A percentile compares a stretch with the other conserved stretches of the same genome.
phyloP scores from a whole-genome alignment of 2,113 vertebrate species.

The Oryzias curvinotus region DNA sequence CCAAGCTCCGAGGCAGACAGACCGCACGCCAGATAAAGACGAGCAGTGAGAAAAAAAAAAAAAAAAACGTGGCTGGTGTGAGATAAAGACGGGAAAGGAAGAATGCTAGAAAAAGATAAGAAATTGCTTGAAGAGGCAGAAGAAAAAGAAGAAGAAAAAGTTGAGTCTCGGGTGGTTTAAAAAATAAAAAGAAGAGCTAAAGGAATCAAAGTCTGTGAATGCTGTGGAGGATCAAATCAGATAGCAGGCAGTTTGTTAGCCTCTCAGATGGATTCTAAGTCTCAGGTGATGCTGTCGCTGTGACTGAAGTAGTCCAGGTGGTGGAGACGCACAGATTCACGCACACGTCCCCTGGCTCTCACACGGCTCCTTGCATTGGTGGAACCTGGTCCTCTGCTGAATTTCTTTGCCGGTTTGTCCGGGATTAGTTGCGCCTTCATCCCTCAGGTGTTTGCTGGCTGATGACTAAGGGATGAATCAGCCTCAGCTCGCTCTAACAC shows the following conservation, averaged over 20 bases:
- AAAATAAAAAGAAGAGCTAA: conserved; percentile 19
- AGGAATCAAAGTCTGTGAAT: conserved; percentile 40
- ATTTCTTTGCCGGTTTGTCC: conserved; percentile 25
- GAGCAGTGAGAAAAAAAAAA: conserved; percentile 22
- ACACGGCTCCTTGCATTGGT: conserved; percentile 36
- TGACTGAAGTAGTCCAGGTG: conserved; percentile 34
- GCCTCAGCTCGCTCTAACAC: conserved; percentile 33
- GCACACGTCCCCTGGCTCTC: conserved; percentile 26
- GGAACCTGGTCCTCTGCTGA: conserved; percentile 33
- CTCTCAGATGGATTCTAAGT: conserved; percentile 34
- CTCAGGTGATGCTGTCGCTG: conserved; percentile 46
- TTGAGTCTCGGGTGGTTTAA: conserved; percentile 35
- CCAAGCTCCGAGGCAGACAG: conserved; percentile 36
- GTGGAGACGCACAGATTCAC: conserved; percentile 35
- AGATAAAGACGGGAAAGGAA: conserved; percentile 48
- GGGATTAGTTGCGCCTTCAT: conserved; percentile 18
- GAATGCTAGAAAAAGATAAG: conserved; percentile 39
- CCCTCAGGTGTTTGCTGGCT: conserved; percentile 54
- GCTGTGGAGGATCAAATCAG: conserved; percentile 27
- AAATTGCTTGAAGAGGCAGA: conserved; percentile 25
- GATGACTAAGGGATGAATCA: conserved; percentile 56
- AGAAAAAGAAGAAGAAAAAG: conserved; percentile 19
- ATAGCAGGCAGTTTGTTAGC: conserved; percentile 34
- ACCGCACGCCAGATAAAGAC: conserved; percentile 52
- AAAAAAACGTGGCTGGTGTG: conserved; percentile 19